phyloP scores from a whole-genome alignment of 2,888 invertebrate genomes.

The Caenorhabditis sp. region DNA sequence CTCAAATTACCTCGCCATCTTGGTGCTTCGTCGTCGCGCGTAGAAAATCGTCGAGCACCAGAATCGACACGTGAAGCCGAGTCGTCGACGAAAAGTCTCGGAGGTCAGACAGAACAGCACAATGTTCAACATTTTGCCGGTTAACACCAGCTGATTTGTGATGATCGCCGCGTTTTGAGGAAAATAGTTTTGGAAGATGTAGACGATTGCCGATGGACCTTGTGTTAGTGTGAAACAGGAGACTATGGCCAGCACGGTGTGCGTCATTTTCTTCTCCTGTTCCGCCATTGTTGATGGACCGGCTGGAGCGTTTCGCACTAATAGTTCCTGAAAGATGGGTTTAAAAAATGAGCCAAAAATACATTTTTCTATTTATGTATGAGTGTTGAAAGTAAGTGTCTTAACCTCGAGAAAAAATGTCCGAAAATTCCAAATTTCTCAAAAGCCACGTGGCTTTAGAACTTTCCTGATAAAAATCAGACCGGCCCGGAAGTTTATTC shows the following conservation, averaged over 20 bases:
- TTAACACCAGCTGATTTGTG: conserved; percentile 54
- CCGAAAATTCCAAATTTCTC: too few species aligned
- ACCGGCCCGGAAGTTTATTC: too few species aligned
- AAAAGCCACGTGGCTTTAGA: too few species aligned
- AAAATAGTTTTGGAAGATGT: conserved; percentile 38
- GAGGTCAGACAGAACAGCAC: conserved; percentile 66
- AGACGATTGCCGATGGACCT: conserved; percentile 51
- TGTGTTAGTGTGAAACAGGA: conserved; percentile 58
- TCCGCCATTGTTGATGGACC: conserved; percentile 41
- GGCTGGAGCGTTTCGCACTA: conserved; percentile 33
- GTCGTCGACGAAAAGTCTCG: conserved; percentile 60
- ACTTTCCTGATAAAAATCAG: too few species aligned
- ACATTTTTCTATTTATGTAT: background rate
- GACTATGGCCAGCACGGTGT: conserved; percentile 55
- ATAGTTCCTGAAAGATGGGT: conserved; percentile 27
- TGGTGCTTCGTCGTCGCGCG: conserved; percentile 21
- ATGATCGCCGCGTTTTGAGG: conserved; percentile 33
- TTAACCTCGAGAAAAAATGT: too few species aligned
- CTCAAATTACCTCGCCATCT: conserved; percentile 31
- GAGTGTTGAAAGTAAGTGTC: too few species aligned
- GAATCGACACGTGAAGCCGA: conserved; percentile 48
- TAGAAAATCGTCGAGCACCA: conserved; percentile 42
- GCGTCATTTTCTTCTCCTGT: conserved; percentile 58
- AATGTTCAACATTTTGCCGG: conserved; percentile 66
- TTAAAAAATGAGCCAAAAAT: background rate